phyloP scores from a whole-genome alignment of 1,140 invertebrate genomes.

The Heliconius hermathena region DNA sequence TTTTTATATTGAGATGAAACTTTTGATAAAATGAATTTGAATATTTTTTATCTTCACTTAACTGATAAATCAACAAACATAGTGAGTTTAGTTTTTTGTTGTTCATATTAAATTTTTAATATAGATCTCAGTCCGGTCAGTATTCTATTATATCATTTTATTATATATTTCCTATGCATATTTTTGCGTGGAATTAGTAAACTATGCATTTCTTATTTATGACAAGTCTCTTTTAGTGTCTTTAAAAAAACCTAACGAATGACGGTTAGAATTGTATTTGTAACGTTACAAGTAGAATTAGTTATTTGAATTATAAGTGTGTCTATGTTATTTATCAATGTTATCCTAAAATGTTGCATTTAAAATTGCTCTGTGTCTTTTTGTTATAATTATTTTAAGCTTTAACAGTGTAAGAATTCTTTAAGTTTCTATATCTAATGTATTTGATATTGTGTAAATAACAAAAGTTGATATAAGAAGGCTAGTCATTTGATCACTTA shows the following conservation, averaged over 20 bases:
- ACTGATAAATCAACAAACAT: conserved; percentile 13
- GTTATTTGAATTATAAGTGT: conserved; percentile 24
- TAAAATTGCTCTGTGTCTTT: conserved; percentile 32
- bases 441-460: conserved; percentile 25
- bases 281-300: conserved; percentile 4
- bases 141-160: conserved; percentile 34
- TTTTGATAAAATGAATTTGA: conserved; percentile 15
- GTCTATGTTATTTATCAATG: conserved; percentile 40
- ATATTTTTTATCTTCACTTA: background rate
- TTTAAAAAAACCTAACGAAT: background rate
- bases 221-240: background rate
- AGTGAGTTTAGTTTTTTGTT: background rate
- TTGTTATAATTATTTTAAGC: conserved; percentile 15
- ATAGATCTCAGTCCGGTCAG: conserved; percentile 41
- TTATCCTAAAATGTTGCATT: conserved; percentile 41
- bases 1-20: conserved; percentile 16
- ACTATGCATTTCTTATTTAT: conserved; percentile 9
- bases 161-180: conserved; percentile 15
- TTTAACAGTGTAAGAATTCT: conserved; percentile 5
- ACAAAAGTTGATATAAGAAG: conserved; percentile 25
- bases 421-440: conserved; percentile 25
- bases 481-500: conserved; percentile 35
- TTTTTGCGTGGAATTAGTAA: background rate
- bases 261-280: background rate
- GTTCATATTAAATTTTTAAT: conserved; percentile 7